Base-by-base conservation (phyloP, 2,888 invertebrate genomes). In the Eremobia ochroleuca region DNA sequence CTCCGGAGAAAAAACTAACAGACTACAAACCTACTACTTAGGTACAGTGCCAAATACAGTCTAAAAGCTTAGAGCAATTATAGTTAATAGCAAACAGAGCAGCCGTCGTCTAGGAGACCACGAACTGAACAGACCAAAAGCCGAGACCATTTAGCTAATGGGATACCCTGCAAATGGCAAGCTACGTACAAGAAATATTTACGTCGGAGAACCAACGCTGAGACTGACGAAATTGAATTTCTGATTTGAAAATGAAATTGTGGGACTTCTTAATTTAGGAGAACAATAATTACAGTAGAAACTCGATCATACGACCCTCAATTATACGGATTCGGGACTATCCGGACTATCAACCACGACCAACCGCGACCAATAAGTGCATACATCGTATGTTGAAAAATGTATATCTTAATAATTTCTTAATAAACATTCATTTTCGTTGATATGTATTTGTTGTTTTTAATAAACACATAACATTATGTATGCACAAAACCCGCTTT, bases 21-120 rank as follows among this genome's bases (percentile, higher is more conserved):
- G 3, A 58, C n/a, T 52, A n/a, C 59, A 81, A n/a, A 73, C 28
- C 11, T 52, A 69, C 49, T 21, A 11, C 40, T 61, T 37, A 55
- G 62, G 15, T 46, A 15, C 28, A 52, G 66, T n/a, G 18, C 25
- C 28, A 43, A 81, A 68, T 43, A 71, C 62, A 49, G 68, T 62
- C 69, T 81, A 76, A 73, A 74, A 81, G 83, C 83, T 81, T 69
- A 69, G 11, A 76, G 75, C 81, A 75, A 83, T 83, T 85, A 85
- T 61, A 52, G 69, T 85, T 81, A 85, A 83, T 59, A 64, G 69
- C 58, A 76, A 82, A 83, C 55, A 66, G 61, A 81, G 40, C 75
- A 67, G 65, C 25, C 46, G 37, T 46, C 82, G 71, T 82, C 83
- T 70, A 74, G 66, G 69, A 71, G 75, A 83, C 85, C 81, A 72